phyloP scores from a whole-genome alignment of 2,113 vertebrate species.

The Gymnobelideus leadbeateri region DNA sequence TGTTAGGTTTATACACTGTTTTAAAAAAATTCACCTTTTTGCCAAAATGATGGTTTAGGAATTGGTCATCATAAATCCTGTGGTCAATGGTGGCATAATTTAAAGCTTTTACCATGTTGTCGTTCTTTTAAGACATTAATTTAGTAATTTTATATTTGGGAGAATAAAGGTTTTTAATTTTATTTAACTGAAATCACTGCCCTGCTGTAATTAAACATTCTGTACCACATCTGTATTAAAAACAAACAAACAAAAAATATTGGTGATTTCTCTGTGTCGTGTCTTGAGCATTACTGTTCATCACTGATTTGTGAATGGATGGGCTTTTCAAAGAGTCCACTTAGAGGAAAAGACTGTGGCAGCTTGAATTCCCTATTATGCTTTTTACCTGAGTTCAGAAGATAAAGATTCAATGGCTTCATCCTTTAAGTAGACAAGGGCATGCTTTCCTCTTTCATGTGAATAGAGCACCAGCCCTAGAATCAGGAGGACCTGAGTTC shows the following conservation, averaged over 20 bases:
- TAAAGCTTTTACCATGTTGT: conserved; percentile 94
- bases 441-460: not conserved
- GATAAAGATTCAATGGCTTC: not conserved
- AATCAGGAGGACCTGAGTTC: too few relatives aligned
- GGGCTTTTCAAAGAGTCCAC: not conserved
- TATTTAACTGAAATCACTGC: conserved; percentile 98
- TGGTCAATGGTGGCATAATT: conserved; percentile 89
- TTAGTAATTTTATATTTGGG: conserved; percentile 95
- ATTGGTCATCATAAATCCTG: conserved; percentile 87
- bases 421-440: not conserved
- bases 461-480: too few relatives aligned
- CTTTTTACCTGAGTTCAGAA: not conserved
- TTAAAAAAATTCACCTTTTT: conserved; percentile 90
- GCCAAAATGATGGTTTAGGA: conserved; percentile 93
- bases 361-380: not conserved
- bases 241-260: conserved; percentile 79
- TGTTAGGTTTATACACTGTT: conserved; percentile 95
- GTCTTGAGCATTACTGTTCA: conserved; percentile 74
- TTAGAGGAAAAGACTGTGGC: not conserved
- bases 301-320: not conserved
- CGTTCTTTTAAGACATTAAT: conserved; percentile 92
- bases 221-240: conserved; percentile 95
- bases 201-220: conserved; percentile 96
- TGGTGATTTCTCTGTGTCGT: conserved; percentile 85
- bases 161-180: conserved; percentile 90